Conservation (phyloP, 2,888 invertebrate species). For the Empis stercorea region DNA sequence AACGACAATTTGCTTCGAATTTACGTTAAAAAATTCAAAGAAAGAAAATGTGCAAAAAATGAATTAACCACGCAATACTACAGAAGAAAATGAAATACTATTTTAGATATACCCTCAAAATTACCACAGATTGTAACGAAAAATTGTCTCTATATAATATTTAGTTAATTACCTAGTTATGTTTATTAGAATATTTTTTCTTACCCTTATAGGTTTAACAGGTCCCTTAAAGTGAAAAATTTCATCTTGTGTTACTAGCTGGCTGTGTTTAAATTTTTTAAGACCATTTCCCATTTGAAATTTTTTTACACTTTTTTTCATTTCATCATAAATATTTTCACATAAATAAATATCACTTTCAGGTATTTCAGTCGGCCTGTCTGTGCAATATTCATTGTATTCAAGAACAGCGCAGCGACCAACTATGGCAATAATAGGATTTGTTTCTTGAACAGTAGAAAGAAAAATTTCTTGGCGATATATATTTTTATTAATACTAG, state of each 20-base stretch:
- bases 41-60: too few species aligned
- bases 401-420: constrained; percentile 86
- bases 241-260: constrained; percentile 87
- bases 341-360: constrained; percentile 90
- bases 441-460: constrained; percentile 82
- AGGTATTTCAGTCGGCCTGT: constrained; percentile 84
- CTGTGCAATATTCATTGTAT: constrained; percentile 76
- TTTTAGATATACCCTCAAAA: too few species aligned
- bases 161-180: too few species aligned
- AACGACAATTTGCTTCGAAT: too few species aligned
- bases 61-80: too few species aligned
- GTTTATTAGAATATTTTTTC: background rate
- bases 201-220: constrained; percentile 42
- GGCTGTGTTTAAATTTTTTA: constrained; percentile 68
- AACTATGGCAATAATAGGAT: constrained; percentile 79
- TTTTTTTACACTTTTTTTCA: constrained; percentile 57
- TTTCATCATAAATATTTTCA: constrained; percentile 83
- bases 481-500: constrained; percentile 64
- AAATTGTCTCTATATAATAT: too few species aligned
- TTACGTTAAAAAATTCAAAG: too few species aligned
- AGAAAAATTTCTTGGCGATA: constrained; percentile 89
- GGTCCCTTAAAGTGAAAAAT: constrained; percentile 64
- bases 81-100: too few species aligned
- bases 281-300: constrained; percentile 54
- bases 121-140: too few species aligned